A percentile compares a stretch with the other conserved stretches of the same genome.
Evolutionary conservation across 2,797 vertebrate species (phyloP).

Genomic region (Halcyon smyrnensis): DNA sequence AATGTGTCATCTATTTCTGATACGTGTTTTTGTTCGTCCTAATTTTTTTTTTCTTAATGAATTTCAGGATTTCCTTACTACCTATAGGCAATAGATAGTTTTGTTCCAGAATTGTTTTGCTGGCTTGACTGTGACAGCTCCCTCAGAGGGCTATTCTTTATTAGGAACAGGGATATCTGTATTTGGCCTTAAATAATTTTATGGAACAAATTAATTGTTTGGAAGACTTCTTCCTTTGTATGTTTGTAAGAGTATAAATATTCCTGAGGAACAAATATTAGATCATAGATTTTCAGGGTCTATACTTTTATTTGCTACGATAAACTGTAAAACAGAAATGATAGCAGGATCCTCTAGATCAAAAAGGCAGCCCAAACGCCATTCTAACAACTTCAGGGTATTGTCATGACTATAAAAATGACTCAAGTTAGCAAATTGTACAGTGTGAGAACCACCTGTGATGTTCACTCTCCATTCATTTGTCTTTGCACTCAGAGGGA

Average conservation of each 20-base stretch:
- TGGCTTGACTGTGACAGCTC: not conserved
- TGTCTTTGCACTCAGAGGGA: not conserved
- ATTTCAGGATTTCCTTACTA: not conserved
- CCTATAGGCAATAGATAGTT: not conserved
- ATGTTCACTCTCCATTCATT: not conserved
- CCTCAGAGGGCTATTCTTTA: not conserved
- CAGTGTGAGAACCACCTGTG: not conserved
- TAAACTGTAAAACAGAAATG: not conserved
- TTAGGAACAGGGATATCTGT: not conserved
- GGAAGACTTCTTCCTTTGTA: not conserved
- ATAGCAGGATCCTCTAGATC: not conserved
- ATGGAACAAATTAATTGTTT: not conserved
- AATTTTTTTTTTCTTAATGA: not conserved
- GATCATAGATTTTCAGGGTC: not conserved
- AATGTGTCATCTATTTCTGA: not conserved
- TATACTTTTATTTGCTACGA: not conserved
- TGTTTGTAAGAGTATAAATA: not conserved
- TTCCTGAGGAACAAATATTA: not conserved
- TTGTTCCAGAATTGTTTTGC: not conserved
- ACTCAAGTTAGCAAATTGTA: not conserved
- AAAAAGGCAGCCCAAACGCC: not conserved
- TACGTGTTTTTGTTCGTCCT: not conserved
- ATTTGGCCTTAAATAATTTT: not conserved
- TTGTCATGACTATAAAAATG: not conserved
- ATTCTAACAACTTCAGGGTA: not conserved